Evolutionary conservation across 1,140 invertebrate species (phyloP), one percentile per base, ranked within the genome.

Genomic region (Zaprionus tsacasi): DNA sequence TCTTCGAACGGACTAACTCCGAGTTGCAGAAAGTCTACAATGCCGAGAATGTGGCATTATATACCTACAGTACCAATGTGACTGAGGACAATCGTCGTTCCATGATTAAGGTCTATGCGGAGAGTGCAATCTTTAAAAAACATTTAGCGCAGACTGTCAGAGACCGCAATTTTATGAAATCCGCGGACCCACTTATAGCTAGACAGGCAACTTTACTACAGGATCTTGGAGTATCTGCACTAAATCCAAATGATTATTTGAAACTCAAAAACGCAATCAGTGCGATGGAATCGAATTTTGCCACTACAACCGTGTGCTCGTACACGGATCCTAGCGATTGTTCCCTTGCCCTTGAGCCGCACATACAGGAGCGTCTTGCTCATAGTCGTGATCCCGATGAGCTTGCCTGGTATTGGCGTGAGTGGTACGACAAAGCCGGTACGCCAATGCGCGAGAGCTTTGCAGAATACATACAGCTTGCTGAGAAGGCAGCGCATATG

Each of bases 261-360:
- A 33, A 95, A 81, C 93, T 96, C 21, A 94, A 95, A 77, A 94
- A 95, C 77, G 93, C 95, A 0, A 93, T 95, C 12, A 95, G 94
- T 30, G 94, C 95, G 7, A 98, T 98, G 96, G 94, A 96, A 78
- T 94, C 94, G 3, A 96, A 96, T 66, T 98, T 97, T 81, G 95
- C 96, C 10, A 97, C 94, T 1, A 94, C 96, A 0, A 97, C 96
- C 91, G 95, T 98, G 10, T 97, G 96, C 79, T 94, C 95, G 35
- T 96, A 93, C 73, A 94, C 94, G 10, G 93, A 96, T 74, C 76
- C 95, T 0, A 95, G 95, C 80, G 94, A 95, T 70, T 98, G 97
- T 79, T 95, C 96, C 3, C 93, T 98, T 0, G 94, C 95, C 6
- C 91, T 98, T 1, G 97, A 98, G 85, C 97, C 97, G 69, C 96